Conservation (phyloP, 2,797 vertebrate species). For the Gallinago solitaria region DNA sequence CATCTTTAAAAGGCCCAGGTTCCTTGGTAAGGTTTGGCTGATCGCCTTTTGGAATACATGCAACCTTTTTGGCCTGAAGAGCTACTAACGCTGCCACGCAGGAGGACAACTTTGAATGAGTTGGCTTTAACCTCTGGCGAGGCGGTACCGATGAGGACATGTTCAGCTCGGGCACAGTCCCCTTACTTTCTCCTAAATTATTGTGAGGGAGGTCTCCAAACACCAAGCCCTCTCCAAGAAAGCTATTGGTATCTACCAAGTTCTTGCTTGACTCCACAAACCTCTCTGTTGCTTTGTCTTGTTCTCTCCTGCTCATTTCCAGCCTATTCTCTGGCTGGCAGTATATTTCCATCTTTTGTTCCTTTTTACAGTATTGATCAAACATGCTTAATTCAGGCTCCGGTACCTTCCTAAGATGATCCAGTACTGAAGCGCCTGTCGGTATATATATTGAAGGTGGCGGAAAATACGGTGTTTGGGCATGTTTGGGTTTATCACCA, state of each 20-base stretch:
- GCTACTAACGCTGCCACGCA: conserved; percentile 92
- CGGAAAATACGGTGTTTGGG: conserved; percentile 82
- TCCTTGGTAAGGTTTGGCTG: conserved; percentile 77
- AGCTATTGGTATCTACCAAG: conserved; percentile 68
- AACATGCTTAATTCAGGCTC: conserved; percentile 84
- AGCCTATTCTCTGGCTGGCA: conserved; percentile 48
- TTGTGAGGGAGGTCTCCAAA: conserved; percentile 73
- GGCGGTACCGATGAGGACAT: conserved; percentile 71
- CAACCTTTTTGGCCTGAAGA: conserved; percentile 89
- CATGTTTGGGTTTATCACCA: conserved; percentile 78
- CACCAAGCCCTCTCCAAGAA: conserved; percentile 71
- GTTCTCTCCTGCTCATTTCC: conserved; percentile 67
- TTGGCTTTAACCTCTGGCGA: conserved; percentile 82
- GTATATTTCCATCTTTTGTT: conserved; percentile 77
- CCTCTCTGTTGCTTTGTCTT: conserved; percentile 54
- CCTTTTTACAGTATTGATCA: conserved; percentile 84
- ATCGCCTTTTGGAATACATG: conserved; percentile 78
- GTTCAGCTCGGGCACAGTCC: conserved; percentile 58
- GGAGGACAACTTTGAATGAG: conserved; percentile 89
- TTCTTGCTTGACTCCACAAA: conserved; percentile 65
- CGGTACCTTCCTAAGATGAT: conserved; percentile 76
- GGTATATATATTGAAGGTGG: conserved; percentile 77
- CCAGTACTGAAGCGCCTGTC: conserved; percentile 77
- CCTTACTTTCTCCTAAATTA: conserved; percentile 73
- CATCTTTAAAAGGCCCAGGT: conserved; percentile 72